These are phyloP conservation scores for Caenorhabditis virilis DNA, from an alignment of 2,888 invertebrate genomes.

Conservation along the genomic window DNA sequence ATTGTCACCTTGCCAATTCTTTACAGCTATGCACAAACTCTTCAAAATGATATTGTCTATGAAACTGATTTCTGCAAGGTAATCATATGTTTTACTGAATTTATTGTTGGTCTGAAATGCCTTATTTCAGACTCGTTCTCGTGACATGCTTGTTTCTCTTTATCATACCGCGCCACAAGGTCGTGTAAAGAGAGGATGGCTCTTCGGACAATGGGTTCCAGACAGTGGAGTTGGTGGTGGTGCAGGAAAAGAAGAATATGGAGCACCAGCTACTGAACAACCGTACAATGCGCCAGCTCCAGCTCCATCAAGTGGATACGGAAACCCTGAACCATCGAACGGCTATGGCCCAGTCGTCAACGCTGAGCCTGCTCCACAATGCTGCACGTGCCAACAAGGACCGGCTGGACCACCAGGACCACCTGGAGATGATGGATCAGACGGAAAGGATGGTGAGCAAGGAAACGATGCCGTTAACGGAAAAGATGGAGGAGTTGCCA, in stretches of 20 bases:
- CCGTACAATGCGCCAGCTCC: conserved; percentile 42
- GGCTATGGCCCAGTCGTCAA: conserved; percentile 60
- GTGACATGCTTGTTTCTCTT: conserved; percentile 62
- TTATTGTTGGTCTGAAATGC: background rate
- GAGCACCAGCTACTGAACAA: conserved; percentile 53
- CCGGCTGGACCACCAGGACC: conserved; percentile 56
- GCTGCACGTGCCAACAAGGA: conserved; percentile 66
- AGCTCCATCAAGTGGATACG: conserved; percentile 43
- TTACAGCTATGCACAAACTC: conserved; percentile 64
- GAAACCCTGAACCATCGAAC: conserved; percentile 38
- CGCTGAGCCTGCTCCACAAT: conserved; percentile 59
- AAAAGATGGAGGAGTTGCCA: conserved; percentile 53
- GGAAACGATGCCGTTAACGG: conserved; percentile 56
- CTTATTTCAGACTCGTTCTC: conserved; percentile 51
- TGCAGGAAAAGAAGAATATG: conserved; percentile 55
- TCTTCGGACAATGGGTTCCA: conserved; percentile 59
- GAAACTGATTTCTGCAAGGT: conserved; percentile 68
- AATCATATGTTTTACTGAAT: background rate
- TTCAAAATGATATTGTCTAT: conserved; percentile 62
- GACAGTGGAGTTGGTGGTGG: conserved; percentile 56
- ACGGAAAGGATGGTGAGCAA: conserved; percentile 50
- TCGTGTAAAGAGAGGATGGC: conserved; percentile 53
- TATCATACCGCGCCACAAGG: conserved; percentile 44
- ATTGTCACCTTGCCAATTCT: conserved; percentile 66
- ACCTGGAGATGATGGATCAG: conserved; percentile 54